Base-by-base conservation (phyloP, 2,888 invertebrate species). In the Caenorhabditis imperialis region DNA sequence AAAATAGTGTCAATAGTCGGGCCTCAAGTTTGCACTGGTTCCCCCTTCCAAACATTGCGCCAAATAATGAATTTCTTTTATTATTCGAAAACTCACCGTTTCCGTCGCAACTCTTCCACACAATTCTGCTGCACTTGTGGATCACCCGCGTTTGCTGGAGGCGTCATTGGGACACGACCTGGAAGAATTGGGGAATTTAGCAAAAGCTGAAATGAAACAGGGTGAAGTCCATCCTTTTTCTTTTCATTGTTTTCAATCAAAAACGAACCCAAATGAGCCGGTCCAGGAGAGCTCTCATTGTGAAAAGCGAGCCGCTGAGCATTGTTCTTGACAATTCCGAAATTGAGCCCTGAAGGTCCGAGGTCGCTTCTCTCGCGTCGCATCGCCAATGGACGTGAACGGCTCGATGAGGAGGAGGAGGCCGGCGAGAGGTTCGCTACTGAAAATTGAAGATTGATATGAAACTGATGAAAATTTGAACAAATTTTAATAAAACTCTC, bases 51-150 rank as follows among this genome's bases (percentile, higher is more conserved):
- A 14, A 12, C n/a, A 22, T 14, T 16, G 18, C n/a, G n/a, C n/a
- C n/a, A n/a, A n/a, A n/a, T n/a, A n/a, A n/a, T n/a, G n/a, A n/a
- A n/a, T n/a, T n/a, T n/a, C n/a, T n/a, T n/a, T n/a, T n/a, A n/a
- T n/a, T n/a, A n/a, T n/a, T n/a, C n/a, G n/a, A n/a, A 37, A 23
- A 44, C 78, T 16, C 37, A 85, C 85, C 86, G 62, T 69, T 84
- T 86, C 27, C 83, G 65, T 25, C 82, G 72, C 75, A 86, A 60
- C 51, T 86, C 86, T 54, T 85, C 85, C 40, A 86, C 79, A 70
- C 86, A 86, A 54, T 76, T 81, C 55, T 77, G 72, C 47, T 82
- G 82, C 35, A 77, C 76, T 48, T 72, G 71, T 22, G 72, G 75
- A 69, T 83, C 83, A 44, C 81, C 71, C 1, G 72, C 78, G 23